Percentiles rank a stretch among this genome's conserved stretches.
These are phyloP conservation scores for Lithophane socia DNA, from an alignment of 2,888 invertebrate genomes.

Conservation along the genomic window DNA sequence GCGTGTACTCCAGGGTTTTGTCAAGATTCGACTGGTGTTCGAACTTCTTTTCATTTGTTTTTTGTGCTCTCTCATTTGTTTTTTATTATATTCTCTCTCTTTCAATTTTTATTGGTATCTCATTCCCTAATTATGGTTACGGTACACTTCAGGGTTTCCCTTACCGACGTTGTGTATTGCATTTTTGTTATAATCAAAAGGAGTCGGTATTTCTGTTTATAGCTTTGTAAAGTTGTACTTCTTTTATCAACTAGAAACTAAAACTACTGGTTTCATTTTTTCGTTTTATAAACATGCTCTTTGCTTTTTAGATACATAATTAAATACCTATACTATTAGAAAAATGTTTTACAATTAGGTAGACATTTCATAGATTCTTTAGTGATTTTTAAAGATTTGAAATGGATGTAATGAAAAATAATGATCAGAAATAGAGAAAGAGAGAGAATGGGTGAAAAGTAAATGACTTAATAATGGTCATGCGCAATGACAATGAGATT, in stretches of 20 bases:
- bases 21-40: constrained; percentile 64
- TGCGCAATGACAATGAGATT: constrained; percentile 27
- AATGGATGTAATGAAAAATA: constrained; percentile 39
- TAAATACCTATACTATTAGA: too few species aligned
- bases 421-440: constrained; percentile 53
- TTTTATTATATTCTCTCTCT: constrained; percentile 42
- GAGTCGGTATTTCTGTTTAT: neutral
- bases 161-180: too few species aligned
- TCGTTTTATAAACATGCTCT: neutral
- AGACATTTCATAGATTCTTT: too few species aligned
- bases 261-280: neutral
- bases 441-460: constrained; percentile 58
- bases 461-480: constrained; percentile 24
- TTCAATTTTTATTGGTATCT: neutral
- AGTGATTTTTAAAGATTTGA: neutral
- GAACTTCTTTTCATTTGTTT: constrained; percentile 71
- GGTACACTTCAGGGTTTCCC: neutral
- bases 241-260: neutral
- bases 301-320: neutral
- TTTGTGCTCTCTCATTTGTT: neutral
- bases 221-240: neutral
- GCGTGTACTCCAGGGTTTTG: constrained; percentile 72
- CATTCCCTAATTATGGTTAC: neutral
- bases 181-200: neutral
- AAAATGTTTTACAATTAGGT: too few species aligned